These are phyloP conservation scores for Perccottus glenii DNA, from an alignment of 2,113 vertebrate species.

Conservation along the genomic window DNA sequence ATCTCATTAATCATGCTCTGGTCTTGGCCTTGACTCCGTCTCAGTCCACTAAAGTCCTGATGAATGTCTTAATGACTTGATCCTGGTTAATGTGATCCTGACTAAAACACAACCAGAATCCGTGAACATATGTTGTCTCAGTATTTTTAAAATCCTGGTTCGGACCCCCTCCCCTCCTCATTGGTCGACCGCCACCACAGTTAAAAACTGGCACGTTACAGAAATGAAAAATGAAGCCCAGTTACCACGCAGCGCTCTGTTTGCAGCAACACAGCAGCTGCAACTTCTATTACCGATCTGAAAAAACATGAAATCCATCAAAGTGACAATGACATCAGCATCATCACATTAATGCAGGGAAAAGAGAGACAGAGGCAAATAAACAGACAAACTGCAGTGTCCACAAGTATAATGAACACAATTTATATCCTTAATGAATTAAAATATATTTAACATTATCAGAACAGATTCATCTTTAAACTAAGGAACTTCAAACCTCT, in stretches of 20 bases:
- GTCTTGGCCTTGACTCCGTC: too few relatives aligned
- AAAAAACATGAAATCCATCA: constrained; percentile 7
- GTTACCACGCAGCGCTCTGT: constrained; percentile 23
- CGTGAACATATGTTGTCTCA: neutral
- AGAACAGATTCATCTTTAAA: too few relatives aligned
- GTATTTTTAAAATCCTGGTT: constrained; percentile 1
- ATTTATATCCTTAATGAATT: too few relatives aligned
- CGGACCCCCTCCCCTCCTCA: constrained; percentile 6
- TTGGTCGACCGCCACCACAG: neutral
- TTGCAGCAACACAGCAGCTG: constrained; percentile 18
- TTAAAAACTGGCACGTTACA: neutral
- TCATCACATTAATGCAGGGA: neutral
- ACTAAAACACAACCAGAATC: too few relatives aligned
- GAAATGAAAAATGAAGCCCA: constrained; percentile 12
- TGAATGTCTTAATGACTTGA: too few relatives aligned
- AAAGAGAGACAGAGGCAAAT: neutral
- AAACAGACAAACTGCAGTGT: neutral
- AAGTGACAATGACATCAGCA: constrained; percentile 2
- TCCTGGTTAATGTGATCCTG: too few relatives aligned
- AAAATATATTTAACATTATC: too few relatives aligned
- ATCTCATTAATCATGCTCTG: too few relatives aligned
- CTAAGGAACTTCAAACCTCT: too few relatives aligned
- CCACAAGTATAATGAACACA: neutral
- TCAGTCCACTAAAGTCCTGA: too few relatives aligned
- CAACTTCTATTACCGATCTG: neutral